These are phyloP conservation scores for Phania funesta DNA, from an alignment of 2,888 invertebrate genomes.

Conservation along the genomic window DNA sequence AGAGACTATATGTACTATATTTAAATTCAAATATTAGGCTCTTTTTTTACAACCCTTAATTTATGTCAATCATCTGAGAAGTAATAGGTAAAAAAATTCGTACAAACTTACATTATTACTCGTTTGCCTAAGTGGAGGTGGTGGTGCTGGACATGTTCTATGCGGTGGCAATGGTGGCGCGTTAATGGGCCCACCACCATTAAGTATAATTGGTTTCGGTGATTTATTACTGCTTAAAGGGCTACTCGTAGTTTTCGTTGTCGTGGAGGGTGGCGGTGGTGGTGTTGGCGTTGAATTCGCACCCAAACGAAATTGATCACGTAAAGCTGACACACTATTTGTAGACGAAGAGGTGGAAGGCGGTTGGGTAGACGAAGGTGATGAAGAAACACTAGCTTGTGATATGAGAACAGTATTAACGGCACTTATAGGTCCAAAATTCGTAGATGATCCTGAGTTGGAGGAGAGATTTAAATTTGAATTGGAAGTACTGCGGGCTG, in stretches of 20 bases:
- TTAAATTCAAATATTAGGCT: no score
- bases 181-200: constrained; percentile 75
- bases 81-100: background rate
- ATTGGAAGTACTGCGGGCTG: constrained; percentile 79
- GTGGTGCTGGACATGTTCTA: constrained; percentile 79
- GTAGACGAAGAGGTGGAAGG: constrained; percentile 74
- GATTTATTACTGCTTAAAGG: constrained; percentile 69
- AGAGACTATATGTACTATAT: no score
- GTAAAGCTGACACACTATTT: constrained; percentile 77
- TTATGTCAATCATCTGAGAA: no score
- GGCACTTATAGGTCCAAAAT: constrained; percentile 72
- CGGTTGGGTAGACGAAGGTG: constrained; percentile 69
- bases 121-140: constrained; percentile 79
- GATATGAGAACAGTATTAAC: constrained; percentile 74
- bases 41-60: no score
- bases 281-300: constrained; percentile 72
- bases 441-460: constrained; percentile 50
- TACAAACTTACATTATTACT: constrained; percentile 76
- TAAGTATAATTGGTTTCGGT: constrained; percentile 74
- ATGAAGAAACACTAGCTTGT: constrained; percentile 68
- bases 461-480: constrained; percentile 76
- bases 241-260: constrained; percentile 69
- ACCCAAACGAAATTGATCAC: constrained; percentile 78
- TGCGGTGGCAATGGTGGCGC: constrained; percentile 80
- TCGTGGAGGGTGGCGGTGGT: constrained; percentile 72